These are phyloP conservation scores for Campoletis sonorensis DNA, from an alignment of 1,140 invertebrate species.

Conservation along the genomic window DNA sequence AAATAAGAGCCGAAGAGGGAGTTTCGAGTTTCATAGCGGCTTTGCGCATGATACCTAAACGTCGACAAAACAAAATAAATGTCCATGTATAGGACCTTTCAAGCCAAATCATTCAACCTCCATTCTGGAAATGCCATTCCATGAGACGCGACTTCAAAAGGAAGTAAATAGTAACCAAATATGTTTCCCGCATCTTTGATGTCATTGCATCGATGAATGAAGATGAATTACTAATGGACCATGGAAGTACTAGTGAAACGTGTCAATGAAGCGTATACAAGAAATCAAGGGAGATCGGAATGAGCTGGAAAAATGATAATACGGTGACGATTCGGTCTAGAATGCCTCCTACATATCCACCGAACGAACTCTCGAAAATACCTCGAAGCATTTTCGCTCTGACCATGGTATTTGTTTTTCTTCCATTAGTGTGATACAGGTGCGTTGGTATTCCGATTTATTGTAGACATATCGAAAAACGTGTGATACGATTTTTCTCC, in stretches of 20 bases:
- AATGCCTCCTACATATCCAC: neutral
- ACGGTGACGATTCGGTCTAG: neutral
- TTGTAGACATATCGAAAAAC: no score
- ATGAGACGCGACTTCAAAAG: no score
- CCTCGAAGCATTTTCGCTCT: conserved; percentile 24
- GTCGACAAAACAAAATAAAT: neutral
- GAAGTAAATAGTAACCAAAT: no score
- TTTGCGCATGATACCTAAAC: conserved; percentile 5
- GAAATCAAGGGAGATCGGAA: no score
- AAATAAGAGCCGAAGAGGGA: conserved; percentile 32
- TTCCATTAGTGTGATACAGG: conserved; percentile 15
- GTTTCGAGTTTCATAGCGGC: conserved; percentile 36
- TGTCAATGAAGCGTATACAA: no score
- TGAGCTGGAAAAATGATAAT: no score
- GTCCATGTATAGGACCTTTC: neutral
- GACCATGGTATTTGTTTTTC: neutral
- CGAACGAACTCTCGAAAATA: conserved; percentile 4
- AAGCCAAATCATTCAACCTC: neutral
- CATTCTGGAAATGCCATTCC: neutral
- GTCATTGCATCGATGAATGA: no score
- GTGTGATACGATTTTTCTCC: no score
- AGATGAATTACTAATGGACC: no score
- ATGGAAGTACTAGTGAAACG: no score
- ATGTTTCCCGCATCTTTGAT: no score
- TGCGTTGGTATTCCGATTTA: neutral